phyloP scores from a whole-genome alignment of 1,140 invertebrate genomes.

The Ceratina calcarata region DNA sequence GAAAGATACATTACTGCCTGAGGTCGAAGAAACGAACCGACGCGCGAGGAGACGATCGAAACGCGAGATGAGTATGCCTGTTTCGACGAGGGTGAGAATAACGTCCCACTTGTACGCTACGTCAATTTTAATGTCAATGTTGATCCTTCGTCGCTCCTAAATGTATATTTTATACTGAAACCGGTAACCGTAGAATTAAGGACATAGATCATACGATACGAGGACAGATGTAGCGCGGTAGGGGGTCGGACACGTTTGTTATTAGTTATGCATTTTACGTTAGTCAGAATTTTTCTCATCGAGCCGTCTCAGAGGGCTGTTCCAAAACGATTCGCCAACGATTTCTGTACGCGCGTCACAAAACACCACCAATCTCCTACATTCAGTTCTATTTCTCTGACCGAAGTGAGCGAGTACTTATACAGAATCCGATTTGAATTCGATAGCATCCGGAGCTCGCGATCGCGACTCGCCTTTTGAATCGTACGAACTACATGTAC shows the following conservation, averaged over 20 bases:
- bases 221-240: constrained; percentile 2
- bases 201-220: constrained; percentile 8
- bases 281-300: not conserved
- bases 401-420: not conserved
- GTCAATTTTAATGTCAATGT: constrained; percentile 72
- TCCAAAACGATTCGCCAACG: too few species aligned
- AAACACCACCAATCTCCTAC: too few species aligned
- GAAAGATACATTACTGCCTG: constrained; percentile 56
- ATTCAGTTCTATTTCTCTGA: not conserved
- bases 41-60: constrained; percentile 11
- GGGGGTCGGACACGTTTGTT: not conserved
- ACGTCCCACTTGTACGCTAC: constrained; percentile 66
- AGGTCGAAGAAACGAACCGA: constrained; percentile 34
- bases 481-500: constrained; percentile 13
- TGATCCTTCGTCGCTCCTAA: constrained; percentile 64
- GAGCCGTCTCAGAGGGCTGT: not conserved
- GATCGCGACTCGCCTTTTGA: constrained; percentile 13
- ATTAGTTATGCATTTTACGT: not conserved
- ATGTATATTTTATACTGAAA: constrained; percentile 69
- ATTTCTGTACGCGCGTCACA: too few species aligned
- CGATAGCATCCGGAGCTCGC: constrained; percentile 1
- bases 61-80: constrained; percentile 15
- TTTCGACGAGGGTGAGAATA: constrained; percentile 55
- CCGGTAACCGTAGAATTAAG: constrained; percentile 61
- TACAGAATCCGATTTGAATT: not conserved